These are phyloP conservation scores for Acipenser transmontanus DNA, from an alignment of 2,797 vertebrate genomes.

Conservation along the genomic window DNA sequence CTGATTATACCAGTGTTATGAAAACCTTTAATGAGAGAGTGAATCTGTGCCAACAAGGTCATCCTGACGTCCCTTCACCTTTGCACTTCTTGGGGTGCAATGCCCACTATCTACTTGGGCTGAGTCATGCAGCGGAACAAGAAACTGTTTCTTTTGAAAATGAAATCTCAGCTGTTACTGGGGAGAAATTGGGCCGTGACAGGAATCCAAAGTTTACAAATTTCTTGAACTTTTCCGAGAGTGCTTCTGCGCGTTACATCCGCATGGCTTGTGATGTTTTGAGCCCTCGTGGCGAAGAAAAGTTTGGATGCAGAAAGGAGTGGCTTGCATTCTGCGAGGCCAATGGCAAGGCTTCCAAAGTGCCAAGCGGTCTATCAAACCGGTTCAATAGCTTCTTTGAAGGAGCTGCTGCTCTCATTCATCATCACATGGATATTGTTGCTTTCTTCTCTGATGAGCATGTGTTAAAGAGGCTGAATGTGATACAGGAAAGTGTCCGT, in stretches of 20 bases:
- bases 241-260: constrained; percentile 59
- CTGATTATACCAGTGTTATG: constrained; percentile 49
- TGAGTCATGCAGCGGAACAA: constrained; percentile 51
- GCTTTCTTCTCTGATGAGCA: constrained; percentile 62
- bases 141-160: constrained; percentile 52
- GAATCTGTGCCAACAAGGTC: neutral
- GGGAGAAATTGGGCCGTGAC: constrained; percentile 58
- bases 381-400: constrained; percentile 54
- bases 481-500: constrained; percentile 56
- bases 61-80: constrained; percentile 36
- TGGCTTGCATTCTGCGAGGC: constrained; percentile 66
- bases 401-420: constrained; percentile 55
- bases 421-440: constrained; percentile 57
- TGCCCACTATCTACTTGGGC: constrained; percentile 52
- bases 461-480: constrained; percentile 39
- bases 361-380: constrained; percentile 41
- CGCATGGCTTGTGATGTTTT: constrained; percentile 58
- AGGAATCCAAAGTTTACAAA: constrained; percentile 47
- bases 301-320: constrained; percentile 46
- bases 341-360: constrained; percentile 53
- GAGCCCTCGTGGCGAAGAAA: constrained; percentile 28
- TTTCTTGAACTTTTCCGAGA: constrained; percentile 60
- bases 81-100: constrained; percentile 53
- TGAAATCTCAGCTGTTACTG: constrained; percentile 42
- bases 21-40: constrained; percentile 47